Conservation (phyloP, 2,888 invertebrate genomes). For the Cetonia aurata region DNA sequence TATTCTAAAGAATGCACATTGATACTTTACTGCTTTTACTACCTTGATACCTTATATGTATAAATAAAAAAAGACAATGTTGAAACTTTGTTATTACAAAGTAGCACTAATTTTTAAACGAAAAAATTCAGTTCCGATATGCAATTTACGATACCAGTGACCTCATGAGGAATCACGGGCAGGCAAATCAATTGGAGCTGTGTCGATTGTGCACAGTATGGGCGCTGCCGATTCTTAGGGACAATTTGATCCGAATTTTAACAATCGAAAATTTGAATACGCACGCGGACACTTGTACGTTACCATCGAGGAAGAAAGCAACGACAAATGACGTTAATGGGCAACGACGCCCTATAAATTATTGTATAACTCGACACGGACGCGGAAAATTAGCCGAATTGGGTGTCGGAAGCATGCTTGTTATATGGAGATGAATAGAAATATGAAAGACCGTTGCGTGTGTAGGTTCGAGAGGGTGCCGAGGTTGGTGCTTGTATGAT, state of each 20-base stretch:
- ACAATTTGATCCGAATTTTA: slow-evolving; percentile 54
- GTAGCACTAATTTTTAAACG: slow-evolving; percentile 7
- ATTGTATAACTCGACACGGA: slow-evolving; percentile 51
- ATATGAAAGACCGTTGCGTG: neutral
- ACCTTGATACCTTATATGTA: too few relatives aligned
- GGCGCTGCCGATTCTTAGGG: neutral
- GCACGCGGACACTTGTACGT: slow-evolving; percentile 48
- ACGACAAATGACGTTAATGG: slow-evolving; percentile 50
- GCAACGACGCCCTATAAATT: slow-evolving; percentile 52
- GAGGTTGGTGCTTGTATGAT: too few relatives aligned
- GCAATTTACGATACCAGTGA: slow-evolving; percentile 4
- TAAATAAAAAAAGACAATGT: too few relatives aligned
- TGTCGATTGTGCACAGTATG: slow-evolving; percentile 6
- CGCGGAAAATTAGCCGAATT: slow-evolving; percentile 47
- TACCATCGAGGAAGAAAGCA: slow-evolving; percentile 41
- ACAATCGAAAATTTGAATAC: slow-evolving; percentile 55
- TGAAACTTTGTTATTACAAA: neutral
- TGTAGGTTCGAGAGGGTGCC: neutral
- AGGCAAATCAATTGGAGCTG: slow-evolving; percentile 34
- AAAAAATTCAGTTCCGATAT: too few relatives aligned
- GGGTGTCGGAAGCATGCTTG: slow-evolving; percentile 39
- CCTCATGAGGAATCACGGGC: slow-evolving; percentile 28
- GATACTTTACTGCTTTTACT: too few relatives aligned
- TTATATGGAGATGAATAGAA: slow-evolving; percentile 19
- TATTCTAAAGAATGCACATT: too few relatives aligned